Percentiles rank a stretch among this genome's conserved stretches.
phyloP scores from a whole-genome alignment of 1,140 invertebrate genomes.

The Coelopa frigida region DNA sequence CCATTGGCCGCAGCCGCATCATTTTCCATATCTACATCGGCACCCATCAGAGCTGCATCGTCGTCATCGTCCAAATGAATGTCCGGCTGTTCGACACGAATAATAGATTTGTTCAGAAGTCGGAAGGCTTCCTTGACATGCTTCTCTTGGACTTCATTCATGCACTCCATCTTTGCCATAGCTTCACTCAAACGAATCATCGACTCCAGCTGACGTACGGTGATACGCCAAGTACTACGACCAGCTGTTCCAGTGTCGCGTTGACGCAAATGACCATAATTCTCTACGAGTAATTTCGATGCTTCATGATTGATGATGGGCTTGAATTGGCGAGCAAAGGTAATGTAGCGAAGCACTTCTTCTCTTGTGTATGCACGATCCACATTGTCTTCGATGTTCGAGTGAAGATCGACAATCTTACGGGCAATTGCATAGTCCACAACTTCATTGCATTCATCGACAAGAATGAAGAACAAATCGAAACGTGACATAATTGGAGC shows the following conservation, averaged over 20 bases:
- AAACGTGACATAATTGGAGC: slow-evolving; percentile 99
- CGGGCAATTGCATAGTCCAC: slow-evolving; percentile 94
- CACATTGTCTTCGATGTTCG: slow-evolving; percentile 66
- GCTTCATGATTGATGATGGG: slow-evolving; percentile 84
- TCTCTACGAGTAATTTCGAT: slow-evolving; percentile 74
- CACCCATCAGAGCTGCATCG: slow-evolving; percentile 49
- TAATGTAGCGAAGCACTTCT: slow-evolving; percentile 89
- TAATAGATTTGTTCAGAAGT: slow-evolving; percentile 96
- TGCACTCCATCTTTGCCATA: slow-evolving; percentile 92
- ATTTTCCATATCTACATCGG: slow-evolving; percentile 49
- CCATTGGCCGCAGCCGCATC: slow-evolving; percentile 34
- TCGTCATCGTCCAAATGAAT: slow-evolving; percentile 85
- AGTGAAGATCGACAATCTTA: slow-evolving; percentile 92
- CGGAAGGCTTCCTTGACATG: slow-evolving; percentile 93
- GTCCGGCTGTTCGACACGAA: slow-evolving; percentile 95
- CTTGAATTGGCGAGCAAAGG: slow-evolving; percentile 94
- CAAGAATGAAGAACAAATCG: slow-evolving; percentile 96
- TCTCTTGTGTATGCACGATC: slow-evolving; percentile 76
- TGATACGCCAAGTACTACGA: slow-evolving; percentile 87
- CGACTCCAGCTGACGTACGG: slow-evolving; percentile 97
- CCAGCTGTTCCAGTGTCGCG: slow-evolving; percentile 66
- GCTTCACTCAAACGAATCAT: slow-evolving; percentile 94
- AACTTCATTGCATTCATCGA: slow-evolving; percentile 92
- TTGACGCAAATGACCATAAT: slow-evolving; percentile 82
- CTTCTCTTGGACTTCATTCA: slow-evolving; percentile 72